Evolutionary conservation across 2,888 invertebrate species (phyloP), one percentile per base, ranked within the genome.

Genomic region (Opisthograptis luteolata): DNA sequence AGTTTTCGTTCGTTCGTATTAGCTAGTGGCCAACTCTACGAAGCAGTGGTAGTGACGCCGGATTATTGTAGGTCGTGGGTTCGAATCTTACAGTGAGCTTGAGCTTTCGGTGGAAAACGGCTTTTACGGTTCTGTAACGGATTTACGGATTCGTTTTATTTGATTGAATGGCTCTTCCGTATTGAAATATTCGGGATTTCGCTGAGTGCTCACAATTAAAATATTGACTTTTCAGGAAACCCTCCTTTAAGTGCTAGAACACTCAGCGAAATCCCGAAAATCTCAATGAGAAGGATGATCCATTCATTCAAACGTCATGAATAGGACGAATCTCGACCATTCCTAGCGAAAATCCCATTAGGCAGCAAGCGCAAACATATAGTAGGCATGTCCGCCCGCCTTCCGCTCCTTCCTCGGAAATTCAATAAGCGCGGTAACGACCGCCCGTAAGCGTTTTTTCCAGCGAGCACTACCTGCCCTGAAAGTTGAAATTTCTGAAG

Each of bases 341-440:
- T 30, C 40, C 41, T 12, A 30, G 27, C 22, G 24, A n/a, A 47
- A 41, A 51, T 42, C 34, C 24, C 41, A 52, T 55, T 44, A 48
- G 44, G 40, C 35, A 39, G 12, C 22, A 45, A 55, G 36, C 35
- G 35, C 34, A 46, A 36, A 50, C 30, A 43, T 12, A 40, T 15
- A 25, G 7, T 19, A 39, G n/a, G 7, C 24, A 34, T 8, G 12
- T 39, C 6, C 36, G 2, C 28, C 10, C 9, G 7, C 20, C 14
- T 30, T 34, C 32, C 24, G 42, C 35, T 43, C 14, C 42, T 25
- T 24, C 17, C 30, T 44, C 37, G 22, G 53, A 55, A 55, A 59
- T 53, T 45, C 55, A 55, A 59, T 59, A 59, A 59, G 25, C 43
- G 52, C 40, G 39, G 36, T 42, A 53, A 55, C 50, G 58, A 45